Evolutionary conservation across 1,140 invertebrate genomes (phyloP).

Genomic region (Nylanderia fulva): DNA sequence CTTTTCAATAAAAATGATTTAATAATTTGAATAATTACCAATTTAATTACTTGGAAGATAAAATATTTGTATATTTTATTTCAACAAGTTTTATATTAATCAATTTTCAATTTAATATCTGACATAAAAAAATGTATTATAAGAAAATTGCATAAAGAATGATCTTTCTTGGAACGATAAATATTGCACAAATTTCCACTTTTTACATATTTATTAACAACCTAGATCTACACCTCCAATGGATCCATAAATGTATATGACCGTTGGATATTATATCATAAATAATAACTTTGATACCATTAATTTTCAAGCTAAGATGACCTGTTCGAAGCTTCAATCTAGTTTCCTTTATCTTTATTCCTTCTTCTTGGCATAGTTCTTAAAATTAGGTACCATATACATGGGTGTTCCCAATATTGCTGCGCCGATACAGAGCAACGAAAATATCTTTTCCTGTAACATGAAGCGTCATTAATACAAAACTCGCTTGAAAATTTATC

Average conservation of each 20-base stretch:
- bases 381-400: conserved; percentile 36
- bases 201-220: conserved; percentile 33
- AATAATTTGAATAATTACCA: neutral
- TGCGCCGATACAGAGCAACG: neutral
- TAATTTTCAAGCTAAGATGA: neutral
- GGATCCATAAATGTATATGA: neutral
- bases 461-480: neutral
- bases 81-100: neutral
- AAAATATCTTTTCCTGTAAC: conserved; percentile 3
- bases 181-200: neutral
- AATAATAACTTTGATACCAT: conserved; percentile 8
- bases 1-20: neutral
- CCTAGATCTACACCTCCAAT: neutral
- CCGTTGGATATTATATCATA: neutral
- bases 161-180: neutral
- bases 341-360: neutral
- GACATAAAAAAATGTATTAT: neutral
- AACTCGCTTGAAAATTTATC: neutral
- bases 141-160: neutral
- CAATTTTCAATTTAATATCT: neutral
- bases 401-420: neutral
- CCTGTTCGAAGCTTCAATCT: neutral
- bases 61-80: neutral
- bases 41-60: neutral
- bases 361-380: neutral